Percentiles rank a stretch among this genome's conserved stretches.
phyloP scores from a whole-genome alignment of 2,888 invertebrate species.

The Dyspetes luteomarginatus region DNA sequence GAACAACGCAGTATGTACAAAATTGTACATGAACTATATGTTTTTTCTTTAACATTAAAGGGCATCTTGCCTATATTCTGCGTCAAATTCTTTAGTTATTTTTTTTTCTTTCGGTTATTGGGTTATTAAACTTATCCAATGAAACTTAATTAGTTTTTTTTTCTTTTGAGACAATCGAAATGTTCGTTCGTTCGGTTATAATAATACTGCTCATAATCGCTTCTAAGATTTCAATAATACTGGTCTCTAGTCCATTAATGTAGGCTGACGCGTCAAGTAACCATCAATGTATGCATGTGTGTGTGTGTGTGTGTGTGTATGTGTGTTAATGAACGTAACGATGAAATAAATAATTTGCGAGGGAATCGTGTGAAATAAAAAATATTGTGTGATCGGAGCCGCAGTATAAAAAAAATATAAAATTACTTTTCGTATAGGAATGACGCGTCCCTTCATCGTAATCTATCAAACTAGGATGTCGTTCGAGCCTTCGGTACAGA shows the following conservation, averaged over 20 bases:
- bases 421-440: conserved; percentile 16
- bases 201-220: conserved; percentile 68
- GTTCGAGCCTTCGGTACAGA: conserved; percentile 30
- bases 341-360: conserved; percentile 62
- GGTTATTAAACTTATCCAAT: conserved; percentile 20
- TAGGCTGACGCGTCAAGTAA: conserved; percentile 56
- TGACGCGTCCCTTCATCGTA: conserved; percentile 55
- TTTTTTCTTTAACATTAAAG: conserved; percentile 3
- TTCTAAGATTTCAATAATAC: conserved; percentile 76
- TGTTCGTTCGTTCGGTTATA: conserved; percentile 40
- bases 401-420: conserved; percentile 5
- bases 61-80: conserved; percentile 12
- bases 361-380: conserved; percentile 39
- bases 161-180: conserved; percentile 44
- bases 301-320: background rate
- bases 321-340: conserved; percentile 33
- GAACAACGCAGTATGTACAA: conserved; percentile 59
- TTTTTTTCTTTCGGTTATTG: conserved; percentile 7
- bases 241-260: conserved; percentile 76
- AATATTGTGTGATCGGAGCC: conserved; percentile 10
- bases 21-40: conserved; percentile 52
- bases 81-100: conserved; percentile 20
- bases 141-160: conserved; percentile 26
- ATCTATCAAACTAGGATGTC: conserved; percentile 49
- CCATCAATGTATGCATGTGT: conserved; percentile 6